Conservation (phyloP, 2,113 vertebrate species). For the Mellivora capensis region DNA sequence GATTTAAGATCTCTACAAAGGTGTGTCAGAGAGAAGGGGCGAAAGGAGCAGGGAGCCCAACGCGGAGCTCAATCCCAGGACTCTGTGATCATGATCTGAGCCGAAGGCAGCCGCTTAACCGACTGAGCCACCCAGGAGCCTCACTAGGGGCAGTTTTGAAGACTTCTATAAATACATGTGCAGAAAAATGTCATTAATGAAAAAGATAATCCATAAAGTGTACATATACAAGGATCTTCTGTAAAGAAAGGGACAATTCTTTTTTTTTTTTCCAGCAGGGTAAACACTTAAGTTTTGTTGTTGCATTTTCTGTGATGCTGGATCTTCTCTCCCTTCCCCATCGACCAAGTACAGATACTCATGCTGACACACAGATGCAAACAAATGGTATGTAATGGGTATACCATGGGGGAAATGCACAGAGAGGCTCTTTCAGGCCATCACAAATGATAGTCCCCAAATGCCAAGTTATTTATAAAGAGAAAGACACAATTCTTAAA, state of each 20-base stretch:
- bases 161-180: background rate
- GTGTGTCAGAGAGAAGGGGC: conserved; percentile 6
- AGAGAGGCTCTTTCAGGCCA: background rate
- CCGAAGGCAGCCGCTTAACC: no score
- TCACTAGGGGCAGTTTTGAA: background rate
- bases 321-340: background rate
- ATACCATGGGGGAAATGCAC: background rate
- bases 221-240: background rate
- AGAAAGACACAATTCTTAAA: background rate
- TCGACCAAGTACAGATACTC: background rate
- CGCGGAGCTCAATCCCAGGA: no score
- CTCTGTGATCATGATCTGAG: no score
- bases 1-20: background rate
- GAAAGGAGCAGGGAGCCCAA: no score
- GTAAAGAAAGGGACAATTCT: background rate
- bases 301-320: background rate
- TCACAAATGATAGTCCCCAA: background rate
- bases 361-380: background rate
- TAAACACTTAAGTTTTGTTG: background rate
- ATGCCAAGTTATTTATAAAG: conserved; percentile 20
- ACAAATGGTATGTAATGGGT: background rate
- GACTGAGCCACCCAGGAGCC: no score
- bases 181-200: conserved; percentile 36
- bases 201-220: background rate
- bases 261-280: background rate